Conservation (phyloP, 2,113 vertebrate species). For the Pseudopipra pipra region DNA sequence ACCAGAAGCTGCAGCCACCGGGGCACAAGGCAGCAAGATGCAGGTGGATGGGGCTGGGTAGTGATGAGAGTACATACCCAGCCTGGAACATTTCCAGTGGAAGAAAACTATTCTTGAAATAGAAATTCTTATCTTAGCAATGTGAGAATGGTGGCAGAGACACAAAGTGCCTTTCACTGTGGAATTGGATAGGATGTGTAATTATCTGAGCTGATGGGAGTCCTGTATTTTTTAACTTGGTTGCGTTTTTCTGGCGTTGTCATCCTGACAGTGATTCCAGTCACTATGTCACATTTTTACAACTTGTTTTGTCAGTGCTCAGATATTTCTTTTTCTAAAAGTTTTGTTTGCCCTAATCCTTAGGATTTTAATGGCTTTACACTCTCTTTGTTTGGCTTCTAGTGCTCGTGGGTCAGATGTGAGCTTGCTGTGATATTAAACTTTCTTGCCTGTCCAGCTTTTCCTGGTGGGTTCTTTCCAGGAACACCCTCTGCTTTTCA, state of each 20-base stretch:
- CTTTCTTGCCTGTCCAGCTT: neutral
- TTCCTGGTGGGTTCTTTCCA: neutral
- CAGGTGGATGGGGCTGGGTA: neutral
- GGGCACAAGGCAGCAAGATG: neutral
- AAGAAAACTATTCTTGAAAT: conserved; percentile 33
- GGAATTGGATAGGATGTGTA: neutral
- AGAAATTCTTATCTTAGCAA: conserved; percentile 11
- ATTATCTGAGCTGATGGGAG: conserved; percentile 21
- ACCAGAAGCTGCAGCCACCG: neutral
- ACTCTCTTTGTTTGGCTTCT: neutral
- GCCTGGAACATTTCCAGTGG: neutral
- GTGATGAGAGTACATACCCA: neutral
- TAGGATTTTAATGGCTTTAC: neutral
- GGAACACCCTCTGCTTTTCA: neutral
- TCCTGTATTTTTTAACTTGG: neutral
- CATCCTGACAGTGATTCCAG: neutral
- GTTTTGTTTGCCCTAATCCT: neutral
- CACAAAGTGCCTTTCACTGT: neutral
- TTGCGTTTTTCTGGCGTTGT: neutral
- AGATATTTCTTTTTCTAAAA: neutral
- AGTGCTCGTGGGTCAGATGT: neutral
- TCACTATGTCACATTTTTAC: neutral
- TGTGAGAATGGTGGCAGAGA: conserved; percentile 1
- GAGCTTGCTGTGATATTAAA: neutral
- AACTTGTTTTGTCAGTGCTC: neutral